These are phyloP conservation scores for Cheilosia impressa DNA, from an alignment of 2,888 invertebrate genomes.

Conservation along the genomic window DNA sequence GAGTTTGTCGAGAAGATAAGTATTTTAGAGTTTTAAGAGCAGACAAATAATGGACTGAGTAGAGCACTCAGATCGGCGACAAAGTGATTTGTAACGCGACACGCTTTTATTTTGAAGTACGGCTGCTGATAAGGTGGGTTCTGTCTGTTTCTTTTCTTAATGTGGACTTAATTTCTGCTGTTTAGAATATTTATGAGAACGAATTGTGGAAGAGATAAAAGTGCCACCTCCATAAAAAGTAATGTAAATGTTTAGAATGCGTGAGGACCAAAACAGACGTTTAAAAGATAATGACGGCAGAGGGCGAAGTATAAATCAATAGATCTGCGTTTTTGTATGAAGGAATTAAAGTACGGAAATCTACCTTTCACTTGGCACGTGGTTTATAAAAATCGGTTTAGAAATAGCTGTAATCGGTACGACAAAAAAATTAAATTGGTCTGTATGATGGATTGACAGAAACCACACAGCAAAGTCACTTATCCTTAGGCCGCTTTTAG, in stretches of 20 bases:
- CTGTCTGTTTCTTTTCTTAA: not conserved
- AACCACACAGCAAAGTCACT: too few species aligned
- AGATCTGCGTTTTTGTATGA: too few species aligned
- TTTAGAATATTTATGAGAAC: conserved; percentile 25
- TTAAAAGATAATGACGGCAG: not conserved
- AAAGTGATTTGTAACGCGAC: conserved; percentile 28
- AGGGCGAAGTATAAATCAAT: too few species aligned
- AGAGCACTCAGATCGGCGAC: conserved; percentile 26
- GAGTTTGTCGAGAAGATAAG: conserved; percentile 25
- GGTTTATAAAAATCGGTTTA: too few species aligned
- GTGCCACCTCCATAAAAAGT: conserved; percentile 14
- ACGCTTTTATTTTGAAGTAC: conserved; percentile 8
- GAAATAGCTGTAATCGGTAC: too few species aligned
- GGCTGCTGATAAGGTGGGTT: conserved; percentile 32
- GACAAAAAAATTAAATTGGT: too few species aligned
- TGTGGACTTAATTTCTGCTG: conserved; percentile 12
- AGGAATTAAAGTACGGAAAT: too few species aligned
- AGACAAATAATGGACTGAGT: conserved; percentile 49
- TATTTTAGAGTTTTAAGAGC: conserved; percentile 37
- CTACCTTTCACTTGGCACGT: too few species aligned
- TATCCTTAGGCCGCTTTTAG: too few species aligned
- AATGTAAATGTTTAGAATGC: not conserved
- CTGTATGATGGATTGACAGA: too few species aligned
- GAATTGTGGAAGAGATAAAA: conserved; percentile 34
- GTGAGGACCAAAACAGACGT: not conserved